Evolutionary conservation across 2,888 invertebrate genomes (phyloP), one percentile per base, ranked within the genome.

Genomic region (Plagodis dolabraria): DNA sequence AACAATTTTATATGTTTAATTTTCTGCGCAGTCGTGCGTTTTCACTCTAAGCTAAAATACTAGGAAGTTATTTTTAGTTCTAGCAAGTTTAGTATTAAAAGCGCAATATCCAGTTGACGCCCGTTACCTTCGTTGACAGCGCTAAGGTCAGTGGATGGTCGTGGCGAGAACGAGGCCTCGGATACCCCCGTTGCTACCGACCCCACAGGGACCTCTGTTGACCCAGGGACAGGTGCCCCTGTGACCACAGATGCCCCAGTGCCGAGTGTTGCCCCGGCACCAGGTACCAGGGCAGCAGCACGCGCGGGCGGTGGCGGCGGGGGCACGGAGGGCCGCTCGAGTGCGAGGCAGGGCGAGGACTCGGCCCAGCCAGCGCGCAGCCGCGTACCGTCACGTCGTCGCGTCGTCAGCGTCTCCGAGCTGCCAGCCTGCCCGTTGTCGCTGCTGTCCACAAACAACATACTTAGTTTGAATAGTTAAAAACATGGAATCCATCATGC

Each of bases 61-160:
- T 60, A 53, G 46, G 22, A 35, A 35, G 47, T 53, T 42, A 53
- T 46, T 40, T 52, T 57, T 63, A 62, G 47, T 60, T 35, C 33
- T 60, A 47, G 63, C 47, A 38, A 42, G 8, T 54, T 45, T 11
- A 42, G 40, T 10, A 40, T 43, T 43, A 36, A 57, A 68, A 63
- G 53, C 61, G 58, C 42, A 56, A 64, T 53, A 47, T 74, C 68
- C 87, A 87, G 87, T 85, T 84, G 86, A 87, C 88, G 86, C 73
- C 88, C 78, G 85, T 79, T 86, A 92, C 92, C 92, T 92, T 92
- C 92, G 80, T 92, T 88, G 86, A 91, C 90, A 89, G 91, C 90
- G 89, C 90, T 90, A 85, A 90, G 87, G 83, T 92, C 91, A 71
- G 89, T 84, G 65, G 63, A 52, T 69, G 44, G 64, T 62, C 56